phyloP scores from a whole-genome alignment of 2,888 invertebrate species.

The Teleiodes luculella region DNA sequence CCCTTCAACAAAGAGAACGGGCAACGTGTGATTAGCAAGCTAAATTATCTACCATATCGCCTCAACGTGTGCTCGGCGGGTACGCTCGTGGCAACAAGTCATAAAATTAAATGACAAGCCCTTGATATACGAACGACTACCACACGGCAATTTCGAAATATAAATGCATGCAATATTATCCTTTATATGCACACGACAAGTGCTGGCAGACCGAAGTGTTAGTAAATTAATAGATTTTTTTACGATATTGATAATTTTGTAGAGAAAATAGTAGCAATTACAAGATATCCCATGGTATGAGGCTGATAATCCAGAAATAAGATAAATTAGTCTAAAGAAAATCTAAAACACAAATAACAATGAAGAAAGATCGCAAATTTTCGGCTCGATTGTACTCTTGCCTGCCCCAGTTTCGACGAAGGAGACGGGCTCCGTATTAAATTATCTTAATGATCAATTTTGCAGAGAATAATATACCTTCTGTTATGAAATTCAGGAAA shows the following conservation, averaged over 20 bases:
- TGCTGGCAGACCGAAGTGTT: too few relatives aligned
- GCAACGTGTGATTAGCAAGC: conserved; percentile 61
- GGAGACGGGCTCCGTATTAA: conserved; percentile 32
- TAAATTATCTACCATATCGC: conserved; percentile 55
- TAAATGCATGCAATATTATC: too few relatives aligned
- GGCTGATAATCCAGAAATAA: too few relatives aligned
- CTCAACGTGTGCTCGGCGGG: not conserved
- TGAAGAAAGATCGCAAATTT: not conserved
- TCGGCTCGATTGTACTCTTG: conserved; percentile 10
- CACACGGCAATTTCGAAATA: not conserved
- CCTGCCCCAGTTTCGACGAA: conserved; percentile 28
- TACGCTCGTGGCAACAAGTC: not conserved
- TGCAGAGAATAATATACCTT: conserved; percentile 27
- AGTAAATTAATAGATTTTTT: too few relatives aligned
- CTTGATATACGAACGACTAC: not conserved
- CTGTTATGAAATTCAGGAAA: not conserved
- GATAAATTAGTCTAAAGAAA: not conserved
- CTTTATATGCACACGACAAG: too few relatives aligned
- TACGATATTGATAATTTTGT: too few relatives aligned
- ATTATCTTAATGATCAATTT: conserved; percentile 40
- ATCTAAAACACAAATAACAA: not conserved
- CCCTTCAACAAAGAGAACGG: conserved; percentile 54
- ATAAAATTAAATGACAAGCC: not conserved
- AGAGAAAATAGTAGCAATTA: too few relatives aligned
- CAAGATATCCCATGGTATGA: too few relatives aligned